Evolutionary conservation across 2,888 invertebrate species (phyloP).

Genomic region (Aphodius granarius): DNA sequence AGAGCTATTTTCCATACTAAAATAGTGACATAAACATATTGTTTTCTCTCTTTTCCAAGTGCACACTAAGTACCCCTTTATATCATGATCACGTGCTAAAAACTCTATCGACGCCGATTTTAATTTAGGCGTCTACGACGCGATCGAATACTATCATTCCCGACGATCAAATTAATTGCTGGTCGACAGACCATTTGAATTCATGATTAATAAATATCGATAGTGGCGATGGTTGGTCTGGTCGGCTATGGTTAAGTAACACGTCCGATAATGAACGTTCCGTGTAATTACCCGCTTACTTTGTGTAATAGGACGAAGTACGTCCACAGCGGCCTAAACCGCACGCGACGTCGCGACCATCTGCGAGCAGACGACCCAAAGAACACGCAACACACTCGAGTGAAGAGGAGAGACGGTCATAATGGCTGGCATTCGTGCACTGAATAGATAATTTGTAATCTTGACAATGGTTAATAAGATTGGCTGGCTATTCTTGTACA

Average conservation of each 20-base stretch:
- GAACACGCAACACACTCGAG: background rate
- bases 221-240: background rate
- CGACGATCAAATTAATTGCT: conserved; percentile 19
- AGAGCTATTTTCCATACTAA: no score
- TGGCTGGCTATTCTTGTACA: no score
- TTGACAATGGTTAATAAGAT: background rate
- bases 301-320: conserved; percentile 38
- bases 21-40: no score
- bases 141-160: conserved; percentile 10
- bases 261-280: conserved; percentile 40
- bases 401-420: background rate
- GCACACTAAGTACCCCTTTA: no score
- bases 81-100: no score
- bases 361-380: background rate
- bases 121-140: conserved; percentile 2
- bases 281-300: conserved; percentile 45
- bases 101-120: background rate
- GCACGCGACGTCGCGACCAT: conserved; percentile 14
- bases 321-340: background rate
- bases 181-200: conserved; percentile 24
- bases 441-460: background rate
- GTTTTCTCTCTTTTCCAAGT: no score
- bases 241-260: conserved; percentile 23
- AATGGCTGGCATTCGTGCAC: background rate
- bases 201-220: conserved; percentile 32